phyloP scores from a whole-genome alignment of 23 tunicate genomes.

The Styela plicata region DNA sequence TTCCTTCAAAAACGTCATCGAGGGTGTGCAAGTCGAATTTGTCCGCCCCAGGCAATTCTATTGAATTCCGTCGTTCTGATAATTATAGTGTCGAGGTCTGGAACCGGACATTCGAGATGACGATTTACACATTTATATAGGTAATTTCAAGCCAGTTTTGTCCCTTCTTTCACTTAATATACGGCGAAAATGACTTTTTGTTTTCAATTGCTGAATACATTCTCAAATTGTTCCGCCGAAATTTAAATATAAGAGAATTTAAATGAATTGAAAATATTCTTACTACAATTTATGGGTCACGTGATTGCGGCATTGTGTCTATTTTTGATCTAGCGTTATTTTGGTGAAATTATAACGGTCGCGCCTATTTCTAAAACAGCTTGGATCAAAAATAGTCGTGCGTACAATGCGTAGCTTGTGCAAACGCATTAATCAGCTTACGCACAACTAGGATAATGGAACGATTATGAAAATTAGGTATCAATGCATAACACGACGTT shows the following conservation, averaged over 20 bases:
- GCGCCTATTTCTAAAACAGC: not conserved
- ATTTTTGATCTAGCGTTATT: not conserved
- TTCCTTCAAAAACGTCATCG: not conserved
- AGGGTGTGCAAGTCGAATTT: not conserved
- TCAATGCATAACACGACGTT: not conserved
- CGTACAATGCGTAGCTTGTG: not conserved
- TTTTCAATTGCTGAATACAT: no score
- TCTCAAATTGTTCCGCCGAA: no score
- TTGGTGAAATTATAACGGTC: not conserved
- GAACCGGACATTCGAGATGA: constrained; percentile 1
- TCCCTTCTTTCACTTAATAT: no score
- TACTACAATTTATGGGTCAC: no score
- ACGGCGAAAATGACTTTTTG: no score
- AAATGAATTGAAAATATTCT: no score
- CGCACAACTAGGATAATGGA: not conserved
- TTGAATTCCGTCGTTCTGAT: not conserved
- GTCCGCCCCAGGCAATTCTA: not conserved
- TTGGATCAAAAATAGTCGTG: not conserved
- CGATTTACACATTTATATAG: no score
- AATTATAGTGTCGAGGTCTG: not conserved
- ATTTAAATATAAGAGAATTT: no score
- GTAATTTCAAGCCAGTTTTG: no score
- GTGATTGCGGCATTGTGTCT: no score
- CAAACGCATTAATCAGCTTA: not conserved
- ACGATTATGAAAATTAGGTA: not conserved